Percentiles rank a stretch among this genome's conserved stretches.
These are phyloP conservation scores for Dascyllus trimaculatus DNA, from an alignment of 2,113 vertebrate species.

Conservation along the genomic window DNA sequence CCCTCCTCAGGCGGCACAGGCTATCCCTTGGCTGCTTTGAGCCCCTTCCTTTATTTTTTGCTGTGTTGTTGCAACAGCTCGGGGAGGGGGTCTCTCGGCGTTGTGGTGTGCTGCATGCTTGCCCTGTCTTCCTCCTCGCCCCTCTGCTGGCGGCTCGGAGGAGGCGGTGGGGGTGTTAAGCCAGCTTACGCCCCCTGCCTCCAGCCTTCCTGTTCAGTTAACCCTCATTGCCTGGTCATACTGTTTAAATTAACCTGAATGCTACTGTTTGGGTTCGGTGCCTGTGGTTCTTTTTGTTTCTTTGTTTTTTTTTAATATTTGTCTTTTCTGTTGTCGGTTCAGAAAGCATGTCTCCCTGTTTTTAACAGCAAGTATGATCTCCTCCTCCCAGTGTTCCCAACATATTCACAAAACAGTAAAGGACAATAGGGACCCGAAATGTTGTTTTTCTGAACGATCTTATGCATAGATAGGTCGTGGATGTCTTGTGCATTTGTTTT, in stretches of 20 bases:
- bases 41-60: neutral
- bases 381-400: constrained; percentile 31
- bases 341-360: constrained; percentile 62
- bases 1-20: constrained; percentile 37
- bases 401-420: constrained; percentile 31
- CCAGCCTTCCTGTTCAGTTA: constrained; percentile 70
- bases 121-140: constrained; percentile 82
- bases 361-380: constrained; percentile 44
- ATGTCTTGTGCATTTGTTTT: constrained; percentile 58
- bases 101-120: constrained; percentile 82
- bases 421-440: constrained; percentile 28
- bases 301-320: constrained; percentile 7
- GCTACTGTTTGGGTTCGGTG: constrained; percentile 76
- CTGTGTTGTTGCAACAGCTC: constrained; percentile 32
- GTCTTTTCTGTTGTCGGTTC: constrained; percentile 42
- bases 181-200: constrained; percentile 20
- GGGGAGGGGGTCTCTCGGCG: constrained; percentile 51
- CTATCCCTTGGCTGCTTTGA: constrained; percentile 46
- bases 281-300: constrained; percentile 66
- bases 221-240: constrained; percentile 76
- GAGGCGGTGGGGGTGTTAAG: constrained; percentile 27
- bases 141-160: constrained; percentile 56
- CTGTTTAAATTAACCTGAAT: constrained; percentile 74
- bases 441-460: constrained; percentile 41
- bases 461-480: constrained; percentile 39